Evolutionary conservation across 1,140 invertebrate genomes (phyloP).

Genomic region (Macrocentrus cingulum): DNA sequence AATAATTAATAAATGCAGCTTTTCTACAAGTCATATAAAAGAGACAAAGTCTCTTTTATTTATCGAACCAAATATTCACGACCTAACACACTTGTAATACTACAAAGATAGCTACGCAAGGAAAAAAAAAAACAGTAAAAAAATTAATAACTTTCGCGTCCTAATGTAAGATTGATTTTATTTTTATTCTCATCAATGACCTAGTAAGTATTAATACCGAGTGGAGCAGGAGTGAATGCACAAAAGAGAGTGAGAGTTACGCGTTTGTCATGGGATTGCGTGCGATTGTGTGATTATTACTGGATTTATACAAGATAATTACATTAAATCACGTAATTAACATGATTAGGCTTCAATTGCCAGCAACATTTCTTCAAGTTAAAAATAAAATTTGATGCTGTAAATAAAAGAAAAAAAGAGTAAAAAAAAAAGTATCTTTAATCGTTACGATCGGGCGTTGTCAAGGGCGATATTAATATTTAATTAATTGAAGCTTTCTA

Average conservation of each 20-base stretch:
- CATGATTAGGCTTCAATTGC: not conserved
- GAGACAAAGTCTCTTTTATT: too few species aligned
- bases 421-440: too few species aligned
- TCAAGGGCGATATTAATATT: too few species aligned
- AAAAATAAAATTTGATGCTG: not conserved
- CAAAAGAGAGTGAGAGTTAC: slow-evolving; percentile 7
- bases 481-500: too few species aligned
- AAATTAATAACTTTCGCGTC: slow-evolving; percentile 4
- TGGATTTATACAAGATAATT: not conserved
- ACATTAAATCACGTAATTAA: not conserved
- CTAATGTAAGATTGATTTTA: slow-evolving; percentile 23
- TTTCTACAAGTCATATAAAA: not conserved
- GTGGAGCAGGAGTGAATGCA: not conserved
- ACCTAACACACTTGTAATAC: not conserved
- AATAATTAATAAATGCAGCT: too few species aligned
- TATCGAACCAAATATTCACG: not conserved
- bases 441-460: too few species aligned
- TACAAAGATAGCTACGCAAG: slow-evolving; percentile 12
- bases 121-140: slow-evolving; percentile 13
- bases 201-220: slow-evolving; percentile 14
- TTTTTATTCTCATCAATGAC: slow-evolving; percentile 16
- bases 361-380: not conserved
- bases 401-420: slow-evolving; percentile 6
- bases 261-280: slow-evolving; percentile 4
- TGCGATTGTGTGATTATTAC: not conserved